Conservation (phyloP, 2,888 invertebrate species). For the Parascotia fuliginaria region DNA sequence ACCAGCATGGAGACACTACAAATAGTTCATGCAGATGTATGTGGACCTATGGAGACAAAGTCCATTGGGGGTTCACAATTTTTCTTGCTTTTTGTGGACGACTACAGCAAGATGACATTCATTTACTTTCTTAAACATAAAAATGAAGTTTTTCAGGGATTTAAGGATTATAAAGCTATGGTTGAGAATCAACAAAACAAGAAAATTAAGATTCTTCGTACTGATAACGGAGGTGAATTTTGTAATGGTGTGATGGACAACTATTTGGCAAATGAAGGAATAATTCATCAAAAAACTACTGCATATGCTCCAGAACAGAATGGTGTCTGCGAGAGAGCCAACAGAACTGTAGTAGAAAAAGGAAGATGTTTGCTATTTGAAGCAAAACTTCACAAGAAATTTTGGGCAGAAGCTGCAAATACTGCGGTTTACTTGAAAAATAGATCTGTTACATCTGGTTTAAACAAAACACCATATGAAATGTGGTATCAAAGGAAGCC, state of each 20-base stretch:
- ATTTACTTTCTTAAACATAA: neutral
- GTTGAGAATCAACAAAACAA: neutral
- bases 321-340: neutral
- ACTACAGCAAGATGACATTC: neutral
- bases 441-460: neutral
- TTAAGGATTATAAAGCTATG: neutral
- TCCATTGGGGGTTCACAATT: neutral
- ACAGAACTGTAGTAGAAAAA: neutral
- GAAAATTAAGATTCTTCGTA: neutral
- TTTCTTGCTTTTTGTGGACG: neutral
- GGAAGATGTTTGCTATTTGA: neutral
- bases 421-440: neutral
- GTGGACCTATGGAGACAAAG: neutral
- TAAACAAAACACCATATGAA: neutral
- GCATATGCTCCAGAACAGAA: neutral
- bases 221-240: neutral
- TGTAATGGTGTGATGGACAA: neutral
- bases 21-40: neutral
- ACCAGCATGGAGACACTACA: slow-evolving; percentile 17
- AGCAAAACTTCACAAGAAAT: neutral
- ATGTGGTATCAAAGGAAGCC: neutral
- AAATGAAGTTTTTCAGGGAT: neutral
- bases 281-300: neutral
- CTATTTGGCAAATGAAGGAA: neutral
- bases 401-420: neutral